Base-by-base conservation (phyloP, 2,888 invertebrate genomes). In the Plebejus anna region DNA sequence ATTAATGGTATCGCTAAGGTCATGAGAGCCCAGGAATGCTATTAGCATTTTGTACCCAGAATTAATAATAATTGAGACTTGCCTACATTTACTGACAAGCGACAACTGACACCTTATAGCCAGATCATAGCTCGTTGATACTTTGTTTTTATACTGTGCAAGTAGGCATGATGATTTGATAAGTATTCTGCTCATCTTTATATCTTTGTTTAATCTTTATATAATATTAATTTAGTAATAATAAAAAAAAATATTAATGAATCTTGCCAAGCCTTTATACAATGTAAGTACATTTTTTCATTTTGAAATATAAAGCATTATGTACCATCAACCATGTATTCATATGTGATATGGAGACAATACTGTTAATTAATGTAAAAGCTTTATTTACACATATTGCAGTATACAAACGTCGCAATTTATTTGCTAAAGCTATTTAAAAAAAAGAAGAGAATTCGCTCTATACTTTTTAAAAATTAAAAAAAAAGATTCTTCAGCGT, bases 41-140 rank as follows among this genome's bases (percentile, higher is more conserved):
- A 61, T 61, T 59, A 61, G 61, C 28, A 61, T 61, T 22, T 28
- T 28, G 22, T 61, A 61, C 61, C 61, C 61, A 28, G 61, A 61
- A 61, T 28, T 61, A 28, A 59, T 61, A 28, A 61, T 61, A 28
- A 28, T 61, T 61, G 28, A 61, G 61, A 61, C 61, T 61, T 61
- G 61, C 9, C 9, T 61, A 28, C 22, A 7, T 0, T 61, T 28
- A 9, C 61, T 28, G n/a, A 59, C 57, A 59, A n/a, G 22, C 22
- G 61, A 28, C 57, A 59, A n/a, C 57, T 59, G 61, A 28, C 61
- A 61, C 61, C 28, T 28, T 61, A 61, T 28, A 28, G 61, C 61
- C 9, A 9, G 28, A 61, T 28, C 11, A 9, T 7, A 61, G 22
- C 28, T 22, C 61, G 22, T 59, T 59, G 61, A 61, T 61, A 61